These are phyloP conservation scores for Andrena haemorrhoa DNA, from an alignment of 2,888 invertebrate species.

Conservation along the genomic window DNA sequence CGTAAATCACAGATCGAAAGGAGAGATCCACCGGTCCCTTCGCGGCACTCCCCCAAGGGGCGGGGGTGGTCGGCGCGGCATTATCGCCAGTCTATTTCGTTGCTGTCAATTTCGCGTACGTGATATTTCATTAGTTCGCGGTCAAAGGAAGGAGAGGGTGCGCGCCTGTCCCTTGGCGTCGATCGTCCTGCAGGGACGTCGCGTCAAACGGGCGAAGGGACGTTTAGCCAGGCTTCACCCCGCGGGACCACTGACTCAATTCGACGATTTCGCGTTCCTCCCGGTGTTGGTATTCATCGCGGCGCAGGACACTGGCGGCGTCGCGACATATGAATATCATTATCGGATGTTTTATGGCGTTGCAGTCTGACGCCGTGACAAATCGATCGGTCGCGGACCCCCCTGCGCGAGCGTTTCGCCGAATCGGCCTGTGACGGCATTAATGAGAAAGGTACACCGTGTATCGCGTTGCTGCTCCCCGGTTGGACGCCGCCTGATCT, in stretches of 20 bases:
- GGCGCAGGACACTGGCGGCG: conserved; percentile 43
- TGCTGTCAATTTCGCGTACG: conserved; percentile 77
- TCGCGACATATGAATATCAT: conserved; percentile 79
- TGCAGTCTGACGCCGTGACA: conserved; percentile 77
- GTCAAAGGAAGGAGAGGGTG: conserved; percentile 50
- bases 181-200: conserved; percentile 70
- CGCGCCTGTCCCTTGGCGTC: conserved; percentile 69
- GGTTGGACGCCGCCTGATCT: not conserved
- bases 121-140: conserved; percentile 79
- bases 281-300: conserved; percentile 71
- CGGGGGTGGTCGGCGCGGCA: conserved; percentile 32
- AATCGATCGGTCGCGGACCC: conserved; percentile 76
- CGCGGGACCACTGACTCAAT: conserved; percentile 60
- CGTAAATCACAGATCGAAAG: conserved; percentile 19
- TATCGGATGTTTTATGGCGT: conserved; percentile 78
- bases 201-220: conserved; percentile 51
- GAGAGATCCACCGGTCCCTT: conserved; percentile 20
- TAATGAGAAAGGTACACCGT: conserved; percentile 41
- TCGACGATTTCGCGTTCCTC: conserved; percentile 51
- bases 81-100: conserved; percentile 73
- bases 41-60: conserved; percentile 43
- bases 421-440: conserved; percentile 50
- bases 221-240: conserved; percentile 49
- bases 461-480: not conserved
- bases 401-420: conserved; percentile 61